Evolutionary conservation across 2,888 invertebrate species (phyloP).

Genomic region (Drosophila emarginata): DNA sequence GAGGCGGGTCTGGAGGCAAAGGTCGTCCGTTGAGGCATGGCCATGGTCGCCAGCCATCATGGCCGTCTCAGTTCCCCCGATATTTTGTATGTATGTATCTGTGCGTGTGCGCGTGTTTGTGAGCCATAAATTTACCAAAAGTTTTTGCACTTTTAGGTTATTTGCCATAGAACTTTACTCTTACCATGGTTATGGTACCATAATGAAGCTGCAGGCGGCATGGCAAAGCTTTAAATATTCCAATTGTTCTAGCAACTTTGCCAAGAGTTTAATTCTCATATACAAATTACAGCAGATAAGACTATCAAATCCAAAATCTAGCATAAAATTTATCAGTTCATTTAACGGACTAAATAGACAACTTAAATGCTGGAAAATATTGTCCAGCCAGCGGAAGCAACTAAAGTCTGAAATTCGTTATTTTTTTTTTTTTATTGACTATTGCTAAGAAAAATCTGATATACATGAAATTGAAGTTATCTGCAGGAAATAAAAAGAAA

Average conservation of each 20-base stretch:
- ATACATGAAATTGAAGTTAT: slow-evolving; percentile 58
- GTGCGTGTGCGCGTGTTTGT: neutral
- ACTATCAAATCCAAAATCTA: slow-evolving; percentile 16
- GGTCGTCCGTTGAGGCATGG: slow-evolving; percentile 27
- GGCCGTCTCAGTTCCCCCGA: slow-evolving; percentile 9
- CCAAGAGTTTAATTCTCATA: neutral
- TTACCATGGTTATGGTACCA: slow-evolving; percentile 18
- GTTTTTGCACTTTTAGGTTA: slow-evolving; percentile 28
- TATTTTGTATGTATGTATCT: neutral
- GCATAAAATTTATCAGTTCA: slow-evolving; percentile 45
- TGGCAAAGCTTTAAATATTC: neutral
- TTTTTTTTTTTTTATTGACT: slow-evolving; percentile 42
- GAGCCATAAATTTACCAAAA: slow-evolving; percentile 20
- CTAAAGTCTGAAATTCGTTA: slow-evolving; percentile 28
- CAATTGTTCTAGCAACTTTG: neutral
- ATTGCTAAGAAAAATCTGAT: slow-evolving; percentile 41
- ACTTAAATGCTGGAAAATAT: slow-evolving; percentile 36
- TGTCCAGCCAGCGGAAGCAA: slow-evolving; percentile 28
- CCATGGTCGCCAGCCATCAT: slow-evolving; percentile 27
- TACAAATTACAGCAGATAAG: slow-evolving; percentile 1
- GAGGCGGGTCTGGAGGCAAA: slow-evolving; percentile 37
- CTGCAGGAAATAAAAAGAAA: slow-evolving; percentile 32
- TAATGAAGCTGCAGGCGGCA: slow-evolving; percentile 24
- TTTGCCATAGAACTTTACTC: slow-evolving; percentile 34
- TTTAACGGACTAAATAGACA: slow-evolving; percentile 29